Percentiles rank a stretch among this genome's conserved stretches.
phyloP scores from a whole-genome alignment of 64 coral and sea anemone species.

The Acropora yongei region DNA sequence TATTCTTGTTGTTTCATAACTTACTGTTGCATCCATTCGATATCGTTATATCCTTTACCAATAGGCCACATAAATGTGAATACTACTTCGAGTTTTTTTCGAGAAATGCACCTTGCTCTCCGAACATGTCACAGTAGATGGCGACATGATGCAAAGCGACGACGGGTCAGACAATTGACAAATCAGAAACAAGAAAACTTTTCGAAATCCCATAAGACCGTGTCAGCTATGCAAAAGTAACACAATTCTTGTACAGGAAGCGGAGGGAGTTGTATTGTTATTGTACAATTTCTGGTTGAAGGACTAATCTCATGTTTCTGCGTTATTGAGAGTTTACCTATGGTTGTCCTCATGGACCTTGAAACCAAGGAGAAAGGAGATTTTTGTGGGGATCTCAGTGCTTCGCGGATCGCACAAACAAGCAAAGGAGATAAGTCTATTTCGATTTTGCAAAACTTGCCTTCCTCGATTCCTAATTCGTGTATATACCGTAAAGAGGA shows the following conservation, averaged over 20 bases:
- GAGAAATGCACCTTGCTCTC: too few species aligned
- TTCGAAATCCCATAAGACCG: slow-evolving; percentile 20
- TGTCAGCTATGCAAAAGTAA: not conserved
- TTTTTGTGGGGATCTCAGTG: not conserved
- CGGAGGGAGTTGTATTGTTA: not conserved
- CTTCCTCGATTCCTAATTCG: slow-evolving; percentile 60
- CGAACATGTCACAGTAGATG: too few species aligned
- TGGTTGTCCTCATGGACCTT: slow-evolving; percentile 89
- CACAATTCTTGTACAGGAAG: slow-evolving; percentile 29
- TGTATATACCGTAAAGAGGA: slow-evolving; percentile 75
- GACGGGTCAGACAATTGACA: not conserved
- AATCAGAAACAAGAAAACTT: slow-evolving; percentile 26
- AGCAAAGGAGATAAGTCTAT: not conserved
- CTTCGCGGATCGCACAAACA: slow-evolving; percentile 2
- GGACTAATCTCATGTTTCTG: not conserved
- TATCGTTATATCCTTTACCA: too few species aligned
- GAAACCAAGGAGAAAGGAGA: slow-evolving; percentile 63
- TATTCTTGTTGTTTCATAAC: too few species aligned
- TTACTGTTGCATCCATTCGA: too few species aligned
- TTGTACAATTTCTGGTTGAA: not conserved
- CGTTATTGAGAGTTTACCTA: slow-evolving; percentile 53
- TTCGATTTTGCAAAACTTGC: slow-evolving; percentile 54
- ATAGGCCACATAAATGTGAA: too few species aligned
- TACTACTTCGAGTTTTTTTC: too few species aligned
- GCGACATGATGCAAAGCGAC: too few species aligned